phyloP scores from a whole-genome alignment of 2,113 vertebrate genomes.

The Micromys minutus region DNA sequence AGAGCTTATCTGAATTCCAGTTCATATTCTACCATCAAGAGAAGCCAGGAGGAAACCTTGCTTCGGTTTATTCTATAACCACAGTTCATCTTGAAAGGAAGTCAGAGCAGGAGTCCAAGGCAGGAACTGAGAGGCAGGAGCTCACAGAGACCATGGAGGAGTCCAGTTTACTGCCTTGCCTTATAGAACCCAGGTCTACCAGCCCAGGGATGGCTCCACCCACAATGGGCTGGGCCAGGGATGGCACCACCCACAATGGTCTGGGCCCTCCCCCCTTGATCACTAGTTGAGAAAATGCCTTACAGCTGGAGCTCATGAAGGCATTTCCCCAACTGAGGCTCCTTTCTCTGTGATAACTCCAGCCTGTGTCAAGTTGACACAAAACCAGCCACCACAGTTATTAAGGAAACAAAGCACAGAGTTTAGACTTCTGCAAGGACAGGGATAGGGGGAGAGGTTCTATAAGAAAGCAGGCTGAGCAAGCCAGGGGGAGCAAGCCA shows the following conservation, averaged over 20 bases:
- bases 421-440: too few relatives aligned
- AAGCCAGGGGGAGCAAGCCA: too few relatives aligned
- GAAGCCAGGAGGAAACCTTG: background rate
- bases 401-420: too few relatives aligned
- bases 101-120: background rate
- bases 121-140: background rate
- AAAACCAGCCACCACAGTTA: background rate
- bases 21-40: too few relatives aligned
- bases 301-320: background rate
- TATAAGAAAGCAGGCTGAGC: too few relatives aligned
- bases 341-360: accelerated
- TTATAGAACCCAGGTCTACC: background rate
- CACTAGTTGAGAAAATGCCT: background rate
- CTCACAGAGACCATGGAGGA: background rate
- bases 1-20: background rate
- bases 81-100: background rate
- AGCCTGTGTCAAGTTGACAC: background rate
- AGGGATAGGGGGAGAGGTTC: too few relatives aligned
- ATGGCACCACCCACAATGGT: background rate
- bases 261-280: too few relatives aligned
- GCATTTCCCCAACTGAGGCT: background rate
- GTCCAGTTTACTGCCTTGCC: background rate
- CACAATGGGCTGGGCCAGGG: background rate
- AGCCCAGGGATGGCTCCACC: background rate
- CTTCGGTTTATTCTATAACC: background rate